phyloP scores from a whole-genome alignment of 2,113 vertebrate species.

The Bos indicus region DNA sequence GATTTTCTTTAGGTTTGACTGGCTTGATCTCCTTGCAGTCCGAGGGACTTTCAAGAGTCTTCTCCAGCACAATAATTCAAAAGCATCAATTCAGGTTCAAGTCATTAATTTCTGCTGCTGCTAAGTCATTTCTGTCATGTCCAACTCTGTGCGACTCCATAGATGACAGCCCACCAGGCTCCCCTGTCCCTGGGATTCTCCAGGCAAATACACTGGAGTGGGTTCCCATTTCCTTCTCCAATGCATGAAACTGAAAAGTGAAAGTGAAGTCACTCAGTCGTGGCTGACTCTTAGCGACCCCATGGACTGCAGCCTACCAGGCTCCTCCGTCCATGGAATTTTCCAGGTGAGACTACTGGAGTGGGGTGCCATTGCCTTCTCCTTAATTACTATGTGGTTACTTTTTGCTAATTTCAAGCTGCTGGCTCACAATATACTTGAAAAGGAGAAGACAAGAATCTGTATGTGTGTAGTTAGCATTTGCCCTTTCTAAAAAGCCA shows the following conservation, averaged over 20 bases:
- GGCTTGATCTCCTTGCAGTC: background rate
- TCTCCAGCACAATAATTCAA: background rate
- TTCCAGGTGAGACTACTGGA: too few relatives aligned
- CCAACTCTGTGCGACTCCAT: too few relatives aligned
- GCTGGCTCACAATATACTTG: background rate
- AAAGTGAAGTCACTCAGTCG: too few relatives aligned
- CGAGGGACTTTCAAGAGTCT: background rate
- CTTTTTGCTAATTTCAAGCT: background rate
- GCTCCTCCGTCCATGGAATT: too few relatives aligned
- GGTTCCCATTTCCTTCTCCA: too few relatives aligned
- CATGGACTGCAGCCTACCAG: too few relatives aligned
- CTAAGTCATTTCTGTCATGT: too few relatives aligned
- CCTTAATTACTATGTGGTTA: background rate
- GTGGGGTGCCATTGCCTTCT: too few relatives aligned
- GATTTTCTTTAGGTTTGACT: background rate
- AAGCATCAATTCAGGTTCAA: background rate
- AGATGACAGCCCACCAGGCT: too few relatives aligned
- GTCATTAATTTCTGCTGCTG: background rate
- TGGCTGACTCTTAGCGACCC: accelerated
- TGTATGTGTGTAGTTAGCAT: background rate
- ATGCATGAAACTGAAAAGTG: too few relatives aligned
- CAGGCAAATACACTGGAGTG: too few relatives aligned
- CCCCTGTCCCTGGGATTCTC: accelerated
- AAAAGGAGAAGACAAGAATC: background rate
- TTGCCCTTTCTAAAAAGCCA: background rate